These are phyloP conservation scores for Smittia sp. DNA, from an alignment of 2,888 invertebrate species.

Conservation along the genomic window DNA sequence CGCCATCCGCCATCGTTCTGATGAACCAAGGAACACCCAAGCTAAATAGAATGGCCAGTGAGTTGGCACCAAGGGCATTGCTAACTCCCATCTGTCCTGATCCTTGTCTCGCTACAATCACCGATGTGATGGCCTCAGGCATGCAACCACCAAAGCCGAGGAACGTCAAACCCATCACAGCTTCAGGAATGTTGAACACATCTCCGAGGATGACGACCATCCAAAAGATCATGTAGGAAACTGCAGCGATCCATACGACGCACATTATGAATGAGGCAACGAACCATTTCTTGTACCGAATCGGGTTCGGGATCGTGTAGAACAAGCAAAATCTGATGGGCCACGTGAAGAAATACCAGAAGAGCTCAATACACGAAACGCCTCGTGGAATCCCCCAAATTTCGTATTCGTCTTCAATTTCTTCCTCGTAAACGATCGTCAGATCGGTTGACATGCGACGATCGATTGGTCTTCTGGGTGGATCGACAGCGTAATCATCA, in stretches of 20 bases:
- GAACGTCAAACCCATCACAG: slow-evolving; percentile 89
- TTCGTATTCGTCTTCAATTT: not conserved
- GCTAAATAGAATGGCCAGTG: slow-evolving; percentile 78
- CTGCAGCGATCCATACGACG: slow-evolving; percentile 77
- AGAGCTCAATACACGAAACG: slow-evolving; percentile 45
- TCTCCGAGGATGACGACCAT: slow-evolving; percentile 84
- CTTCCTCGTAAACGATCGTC: not conserved
- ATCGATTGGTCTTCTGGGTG: not conserved
- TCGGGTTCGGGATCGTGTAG: slow-evolving; percentile 69
- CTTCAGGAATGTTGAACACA: slow-evolving; percentile 67
- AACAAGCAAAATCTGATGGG: slow-evolving; percentile 67
- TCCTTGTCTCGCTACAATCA: slow-evolving; percentile 85
- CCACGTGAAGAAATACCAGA: slow-evolving; percentile 69
- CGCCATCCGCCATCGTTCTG: slow-evolving; percentile 58
- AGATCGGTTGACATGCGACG: not conserved
- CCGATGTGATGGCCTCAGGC: slow-evolving; percentile 76
- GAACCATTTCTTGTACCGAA: slow-evolving; percentile 61
- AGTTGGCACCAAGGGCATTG: slow-evolving; percentile 82
- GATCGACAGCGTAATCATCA: not conserved
- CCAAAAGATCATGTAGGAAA: slow-evolving; percentile 89
- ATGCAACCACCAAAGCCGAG: slow-evolving; percentile 87
- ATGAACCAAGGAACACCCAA: slow-evolving; percentile 84
- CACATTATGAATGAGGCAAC: slow-evolving; percentile 82
- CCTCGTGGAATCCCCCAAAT: not conserved
- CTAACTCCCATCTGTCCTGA: slow-evolving; percentile 83